Base-by-base conservation (phyloP, 2,113 vertebrate species). In the Neolamprologus longior region DNA sequence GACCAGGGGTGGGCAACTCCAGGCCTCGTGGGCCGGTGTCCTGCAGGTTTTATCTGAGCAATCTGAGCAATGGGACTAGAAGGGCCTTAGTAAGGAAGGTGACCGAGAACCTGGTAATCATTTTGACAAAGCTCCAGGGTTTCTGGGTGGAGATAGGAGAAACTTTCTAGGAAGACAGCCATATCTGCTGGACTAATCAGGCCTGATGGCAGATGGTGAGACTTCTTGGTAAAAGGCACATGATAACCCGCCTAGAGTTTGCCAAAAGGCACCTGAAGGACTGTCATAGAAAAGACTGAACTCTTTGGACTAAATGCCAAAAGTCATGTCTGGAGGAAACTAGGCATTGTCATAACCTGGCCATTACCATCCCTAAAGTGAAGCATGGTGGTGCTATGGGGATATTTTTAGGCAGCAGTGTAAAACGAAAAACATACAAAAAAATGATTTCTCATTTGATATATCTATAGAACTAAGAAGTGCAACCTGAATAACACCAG, bases 361-460 rank as follows among this genome's bases (percentile, higher is more conserved):
- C 58, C 58, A 63, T n/a, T 63, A n/a, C 58, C 58, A n/a, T 63
- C 31, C 31, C 9, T 35, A 63, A 63, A 35, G 31, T n/a, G 58
- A 63, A 63, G 6, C 17, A 35, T n/a, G 10, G 58, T 35, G 58
- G 17, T 63, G 31, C 58, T 63, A 35, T 63, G 58, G 6, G 58
- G 58, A 63, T 63, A 63, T 35, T 63, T 63, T 63, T 63, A 63
- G 58, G 17, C 17, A 63, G 17, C 58, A 63, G 31, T 63, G 58
- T 63, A 35, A 19, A 63, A 33, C 0, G 5, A 63, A 63, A 63
- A 63, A 63, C 58, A 63, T 63, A 63, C 58, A 63, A 63, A 63
- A 28, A 19, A 7, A 63, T 19, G 0, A 63, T 63, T 63, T 63
- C 28, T 63, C 58, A 2, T 33, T 63, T 63, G 28, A 63, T 63